These are phyloP conservation scores for Poecilia gillii DNA, from an alignment of 2,797 vertebrate genomes.

Conservation along the genomic window DNA sequence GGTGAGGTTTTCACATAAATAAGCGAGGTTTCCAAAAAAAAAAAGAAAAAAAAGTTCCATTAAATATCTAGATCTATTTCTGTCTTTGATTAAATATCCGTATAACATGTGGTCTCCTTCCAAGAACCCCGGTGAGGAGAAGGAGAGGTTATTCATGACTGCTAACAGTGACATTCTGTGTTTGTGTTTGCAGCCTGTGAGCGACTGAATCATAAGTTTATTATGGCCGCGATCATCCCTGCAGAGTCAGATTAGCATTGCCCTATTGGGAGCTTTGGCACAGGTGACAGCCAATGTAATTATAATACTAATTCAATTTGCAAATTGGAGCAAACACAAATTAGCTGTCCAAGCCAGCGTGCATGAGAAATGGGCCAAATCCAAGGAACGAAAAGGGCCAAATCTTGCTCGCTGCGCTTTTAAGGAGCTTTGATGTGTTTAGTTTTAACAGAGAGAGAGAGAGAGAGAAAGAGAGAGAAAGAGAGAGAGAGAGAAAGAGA, in stretches of 20 bases:
- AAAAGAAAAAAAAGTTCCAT: not conserved
- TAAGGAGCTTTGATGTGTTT: not conserved
- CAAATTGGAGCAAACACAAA: conserved; percentile 71
- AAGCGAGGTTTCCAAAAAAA: not conserved
- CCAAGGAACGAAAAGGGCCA: conserved; percentile 38
- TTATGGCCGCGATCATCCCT: conserved; percentile 55
- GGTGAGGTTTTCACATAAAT: conserved; percentile 26
- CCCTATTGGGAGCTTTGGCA: conserved; percentile 65
- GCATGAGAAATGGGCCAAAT: conserved; percentile 30
- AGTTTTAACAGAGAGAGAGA: not conserved
- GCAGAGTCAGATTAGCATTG: conserved; percentile 65
- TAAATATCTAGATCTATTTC: conserved; percentile 36
- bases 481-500: not conserved
- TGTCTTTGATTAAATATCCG: conserved; percentile 52
- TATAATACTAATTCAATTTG: conserved; percentile 73
- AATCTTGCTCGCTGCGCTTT: conserved; percentile 30
- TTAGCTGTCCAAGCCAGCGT: conserved; percentile 40
- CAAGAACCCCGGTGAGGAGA: conserved; percentile 38
- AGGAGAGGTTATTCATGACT: conserved; percentile 50
- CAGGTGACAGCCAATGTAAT: conserved; percentile 71
- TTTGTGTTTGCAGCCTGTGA: conserved; percentile 41
- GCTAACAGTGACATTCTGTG: conserved; percentile 28
- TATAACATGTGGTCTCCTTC: conserved; percentile 49
- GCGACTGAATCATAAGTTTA: conserved; percentile 58
- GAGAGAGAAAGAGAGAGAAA: too few relatives aligned